phyloP scores from a whole-genome alignment of 1,140 invertebrate species.

The Agraylea sexmaculata region DNA sequence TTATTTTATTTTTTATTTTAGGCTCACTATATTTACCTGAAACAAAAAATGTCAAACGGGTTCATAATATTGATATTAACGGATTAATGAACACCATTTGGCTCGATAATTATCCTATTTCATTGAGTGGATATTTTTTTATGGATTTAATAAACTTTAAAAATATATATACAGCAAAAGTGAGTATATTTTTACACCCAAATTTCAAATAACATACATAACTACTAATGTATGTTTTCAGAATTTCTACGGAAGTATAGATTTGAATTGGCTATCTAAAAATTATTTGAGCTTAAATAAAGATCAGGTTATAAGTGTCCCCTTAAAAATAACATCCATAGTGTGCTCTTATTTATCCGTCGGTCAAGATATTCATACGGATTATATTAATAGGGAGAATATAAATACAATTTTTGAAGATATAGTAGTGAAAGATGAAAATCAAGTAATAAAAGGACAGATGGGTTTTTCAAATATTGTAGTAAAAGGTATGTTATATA shows the following conservation, averaged over 20 bases:
- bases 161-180: constrained; percentile 6
- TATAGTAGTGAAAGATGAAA: no score
- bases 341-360: no score
- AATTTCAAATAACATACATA: no score
- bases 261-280: constrained; percentile 12
- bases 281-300: constrained; percentile 11
- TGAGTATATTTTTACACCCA: constrained; percentile 6
- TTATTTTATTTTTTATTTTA: constrained; percentile 7
- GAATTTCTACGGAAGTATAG: constrained; percentile 8
- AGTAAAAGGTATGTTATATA: no score
- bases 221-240: constrained; percentile 9
- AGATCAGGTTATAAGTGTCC: constrained; percentile 15
- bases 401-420: no score
- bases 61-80: constrained; percentile 23
- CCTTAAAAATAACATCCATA: no score
- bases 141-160: constrained; percentile 10
- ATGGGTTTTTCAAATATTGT: no score
- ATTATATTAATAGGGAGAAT: no score
- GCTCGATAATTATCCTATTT: constrained; percentile 10
- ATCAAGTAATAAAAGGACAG: no score
- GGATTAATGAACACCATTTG: constrained; percentile 22
- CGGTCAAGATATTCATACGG: no score
- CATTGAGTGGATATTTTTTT: constrained; percentile 10
- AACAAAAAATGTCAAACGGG: constrained; percentile 14
- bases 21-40: constrained; percentile 10